Evolutionary conservation across 1,140 invertebrate species (phyloP), one percentile per base, ranked within the genome.

Genomic region (Vanessa tameamea): DNA sequence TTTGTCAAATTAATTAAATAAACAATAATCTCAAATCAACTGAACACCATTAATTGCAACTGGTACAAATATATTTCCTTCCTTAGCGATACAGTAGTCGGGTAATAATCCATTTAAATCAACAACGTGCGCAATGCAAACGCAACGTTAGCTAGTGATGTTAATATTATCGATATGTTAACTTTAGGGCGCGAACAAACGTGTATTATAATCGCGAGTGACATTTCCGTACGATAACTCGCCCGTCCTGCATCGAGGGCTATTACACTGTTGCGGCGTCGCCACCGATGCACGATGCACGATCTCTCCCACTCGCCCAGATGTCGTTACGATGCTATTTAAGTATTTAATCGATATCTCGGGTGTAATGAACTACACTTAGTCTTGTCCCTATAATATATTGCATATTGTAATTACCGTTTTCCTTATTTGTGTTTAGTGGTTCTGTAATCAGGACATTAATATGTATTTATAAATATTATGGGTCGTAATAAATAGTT

Each of bases 201-300:
- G 81, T 85, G 80, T 80, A 57, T 23, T 57, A 72, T 81, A 76
- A 77, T 76, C 79, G 77, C 80, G 85, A 88, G 86, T 88, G 87
- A 87, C 86, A 85, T 85, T 85, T 90, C 88, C 88, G 86, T 79
- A 80, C 76, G 85, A 88, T 86, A 88, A 85, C 80, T 86, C 78
- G 79, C 75, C 69, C 73, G 73, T 78, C 79, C 78, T 78, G 76
- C 78, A 73, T 73, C 75, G 63, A 77, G 76, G 75, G 75, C 76
- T 74, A 83, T 79, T 77, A 82, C 74, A 68, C 43, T 69, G 55
- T 67, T 51, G 37, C 37, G 26, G 57, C 37, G 53, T 66, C 64
- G 37, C 64, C 63, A 57, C 11, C 65, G 13, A 15, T 15, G 61
- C 47, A 69, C 43, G 37, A 57, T 64, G 72, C 47, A 69, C 43